phyloP scores from a whole-genome alignment of 2,113 vertebrate species.

The Setophaga kirtlandii region DNA sequence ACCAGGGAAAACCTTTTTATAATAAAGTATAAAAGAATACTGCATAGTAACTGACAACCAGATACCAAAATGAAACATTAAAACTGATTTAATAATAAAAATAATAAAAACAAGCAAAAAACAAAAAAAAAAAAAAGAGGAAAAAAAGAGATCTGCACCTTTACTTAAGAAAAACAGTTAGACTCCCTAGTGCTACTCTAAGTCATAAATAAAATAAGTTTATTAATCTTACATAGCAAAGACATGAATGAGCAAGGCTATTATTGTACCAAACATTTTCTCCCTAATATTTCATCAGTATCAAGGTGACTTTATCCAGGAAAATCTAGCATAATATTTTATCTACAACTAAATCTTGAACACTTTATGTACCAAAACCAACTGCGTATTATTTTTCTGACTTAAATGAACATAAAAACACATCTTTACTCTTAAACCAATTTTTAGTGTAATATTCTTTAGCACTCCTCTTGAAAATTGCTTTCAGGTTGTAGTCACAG shows the following conservation, averaged over 20 bases:
- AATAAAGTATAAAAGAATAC: not conserved
- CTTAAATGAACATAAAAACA: not conserved
- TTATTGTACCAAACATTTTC: not conserved
- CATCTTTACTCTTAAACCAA: not conserved
- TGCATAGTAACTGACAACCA: slow-evolving; percentile 46
- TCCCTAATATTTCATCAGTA: not conserved
- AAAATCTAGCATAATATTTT: not conserved
- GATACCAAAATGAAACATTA: slow-evolving; percentile 16
- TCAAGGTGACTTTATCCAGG: not conserved
- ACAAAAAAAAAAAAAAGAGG: not conserved
- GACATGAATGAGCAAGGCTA: not conserved
- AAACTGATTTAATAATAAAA: slow-evolving; percentile 26
- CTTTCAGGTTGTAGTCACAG: not conserved
- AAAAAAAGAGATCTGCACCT: not conserved
- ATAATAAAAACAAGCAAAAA: not conserved
- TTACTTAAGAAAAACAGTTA: not conserved
- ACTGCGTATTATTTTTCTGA: not conserved
- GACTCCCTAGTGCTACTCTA: not conserved
- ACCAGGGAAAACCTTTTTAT: slow-evolving; percentile 8
- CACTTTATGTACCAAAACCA: not conserved
- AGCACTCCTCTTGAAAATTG: not conserved
- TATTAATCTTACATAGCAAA: not conserved
- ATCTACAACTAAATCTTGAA: not conserved
- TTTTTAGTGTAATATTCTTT: not conserved
- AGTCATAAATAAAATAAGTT: not conserved